phyloP scores from a whole-genome alignment of 2,113 vertebrate species.

The Pogona vitticeps region DNA sequence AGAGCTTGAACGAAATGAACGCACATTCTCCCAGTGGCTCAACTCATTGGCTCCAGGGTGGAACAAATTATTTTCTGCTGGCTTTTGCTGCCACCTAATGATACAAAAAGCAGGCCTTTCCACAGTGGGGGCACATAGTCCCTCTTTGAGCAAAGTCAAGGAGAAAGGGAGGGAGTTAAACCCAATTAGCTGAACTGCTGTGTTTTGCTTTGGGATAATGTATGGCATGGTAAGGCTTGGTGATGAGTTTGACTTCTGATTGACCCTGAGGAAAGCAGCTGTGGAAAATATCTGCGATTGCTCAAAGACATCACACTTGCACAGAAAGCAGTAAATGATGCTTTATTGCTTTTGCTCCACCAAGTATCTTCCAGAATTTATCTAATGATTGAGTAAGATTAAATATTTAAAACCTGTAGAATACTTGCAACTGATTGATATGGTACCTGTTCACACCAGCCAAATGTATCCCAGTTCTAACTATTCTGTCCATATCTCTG shows the following conservation, averaged over 20 bases:
- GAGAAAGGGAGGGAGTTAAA: neutral
- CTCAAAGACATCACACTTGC: fast-evolving
- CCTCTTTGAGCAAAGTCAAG: fast-evolving
- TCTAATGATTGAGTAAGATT: neutral
- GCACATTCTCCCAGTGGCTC: neutral
- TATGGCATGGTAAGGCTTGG: fast-evolving
- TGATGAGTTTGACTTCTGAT: fast-evolving
- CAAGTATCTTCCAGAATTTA: fast-evolving
- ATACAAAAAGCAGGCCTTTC: neutral
- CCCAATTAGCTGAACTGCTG: fast-evolving
- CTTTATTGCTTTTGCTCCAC: neutral
- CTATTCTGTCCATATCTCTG: too few species aligned
- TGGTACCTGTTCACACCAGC: too few species aligned
- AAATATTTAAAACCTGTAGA: neutral
- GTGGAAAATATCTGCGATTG: neutral
- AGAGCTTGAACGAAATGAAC: fast-evolving
- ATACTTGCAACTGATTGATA: neutral
- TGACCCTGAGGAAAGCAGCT: fast-evolving
- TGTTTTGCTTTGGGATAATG: neutral
- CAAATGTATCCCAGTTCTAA: too few species aligned
- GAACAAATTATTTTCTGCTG: conserved; percentile 1
- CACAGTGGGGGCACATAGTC: fast-evolving
- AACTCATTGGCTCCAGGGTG: fast-evolving
- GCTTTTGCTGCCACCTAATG: conserved; percentile 53
- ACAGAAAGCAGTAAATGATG: neutral